Base-by-base conservation (phyloP, 2,888 invertebrate genomes). In the Podotricha telesiphe region DNA sequence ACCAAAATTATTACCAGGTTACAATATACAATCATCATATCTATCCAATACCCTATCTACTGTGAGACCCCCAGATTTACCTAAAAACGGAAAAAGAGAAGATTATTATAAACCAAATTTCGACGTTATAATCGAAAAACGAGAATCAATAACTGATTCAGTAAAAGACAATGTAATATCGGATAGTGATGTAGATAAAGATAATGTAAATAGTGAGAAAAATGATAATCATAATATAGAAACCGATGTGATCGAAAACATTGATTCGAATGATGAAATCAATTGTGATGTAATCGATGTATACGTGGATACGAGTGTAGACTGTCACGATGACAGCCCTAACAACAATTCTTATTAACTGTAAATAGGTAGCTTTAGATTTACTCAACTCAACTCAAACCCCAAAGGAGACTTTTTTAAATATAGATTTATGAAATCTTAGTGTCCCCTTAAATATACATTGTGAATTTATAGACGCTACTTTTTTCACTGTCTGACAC, bases 1-100 rank as follows among this genome's bases (percentile, higher is more conserved):
- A 93, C 96, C 96, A 71, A 95, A 95, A 80, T 88, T 95, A 74
- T 89, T 95, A 76, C 94, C 94, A 55, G 93, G 93, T 42, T 94
- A 94, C 83, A 93, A 93, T 80, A 85, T 91, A 0, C 93, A 93
- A 71, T 85, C 92, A 15, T 88, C 91, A 68, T 93, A 87, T 79
- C 81, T 91, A 47, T 89, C 94, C 72, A 94, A 91, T 77, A 94
- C 93, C 70, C 83, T 93, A 0, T 94, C 94, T 1, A 93, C 93
- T 34, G 92, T 93, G 19, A 77, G 93, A 78, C 90, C 92, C 71
- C 93, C 89, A 70, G 92, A 88, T 70, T 71, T 89, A 72, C 75
- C 76, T 22, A 79, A 78, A 65, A 83, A 79, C 22, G 80, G 80
- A 19, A 80, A 77, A 74, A 82, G 45, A 45, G 59, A 82, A 65